These are phyloP conservation scores for Lasiurus cinereus DNA, from an alignment of 2,113 vertebrate genomes.

Conservation along the genomic window DNA sequence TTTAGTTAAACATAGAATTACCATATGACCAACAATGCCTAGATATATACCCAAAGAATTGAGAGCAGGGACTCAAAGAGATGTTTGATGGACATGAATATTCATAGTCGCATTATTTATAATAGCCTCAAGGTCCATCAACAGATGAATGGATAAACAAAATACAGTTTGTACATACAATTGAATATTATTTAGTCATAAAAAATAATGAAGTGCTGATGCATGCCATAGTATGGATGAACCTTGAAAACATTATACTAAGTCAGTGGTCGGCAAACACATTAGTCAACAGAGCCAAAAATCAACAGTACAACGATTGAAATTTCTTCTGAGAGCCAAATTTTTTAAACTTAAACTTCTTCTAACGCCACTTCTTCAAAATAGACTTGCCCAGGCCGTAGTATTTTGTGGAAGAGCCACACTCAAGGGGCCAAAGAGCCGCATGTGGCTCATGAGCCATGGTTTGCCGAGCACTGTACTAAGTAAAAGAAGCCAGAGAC, in stretches of 20 bases:
- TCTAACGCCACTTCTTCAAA: too few species aligned
- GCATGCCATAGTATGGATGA: neutral
- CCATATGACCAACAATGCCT: neutral
- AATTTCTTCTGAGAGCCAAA: too few species aligned
- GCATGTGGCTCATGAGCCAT: too few species aligned
- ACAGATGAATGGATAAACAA: neutral
- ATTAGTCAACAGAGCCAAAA: too few species aligned
- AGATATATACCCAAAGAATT: neutral
- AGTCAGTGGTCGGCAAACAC: neutral
- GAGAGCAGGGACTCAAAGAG: neutral
- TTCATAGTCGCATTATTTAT: neutral
- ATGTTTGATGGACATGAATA: neutral
- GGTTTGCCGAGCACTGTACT: too few species aligned
- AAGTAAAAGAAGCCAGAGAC: slow-evolving; percentile 16
- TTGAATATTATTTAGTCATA: neutral
- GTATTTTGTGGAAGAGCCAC: too few species aligned
- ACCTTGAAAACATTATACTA: neutral
- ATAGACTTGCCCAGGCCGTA: too few species aligned
- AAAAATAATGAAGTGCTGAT: neutral
- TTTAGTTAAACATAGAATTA: neutral
- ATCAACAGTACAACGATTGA: too few species aligned
- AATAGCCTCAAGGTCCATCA: neutral
- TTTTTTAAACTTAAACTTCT: too few species aligned
- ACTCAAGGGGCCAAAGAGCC: too few species aligned
- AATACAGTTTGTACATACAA: neutral